Conservation (phyloP, 2,888 invertebrate species). For the Watsonalla cultraria region DNA sequence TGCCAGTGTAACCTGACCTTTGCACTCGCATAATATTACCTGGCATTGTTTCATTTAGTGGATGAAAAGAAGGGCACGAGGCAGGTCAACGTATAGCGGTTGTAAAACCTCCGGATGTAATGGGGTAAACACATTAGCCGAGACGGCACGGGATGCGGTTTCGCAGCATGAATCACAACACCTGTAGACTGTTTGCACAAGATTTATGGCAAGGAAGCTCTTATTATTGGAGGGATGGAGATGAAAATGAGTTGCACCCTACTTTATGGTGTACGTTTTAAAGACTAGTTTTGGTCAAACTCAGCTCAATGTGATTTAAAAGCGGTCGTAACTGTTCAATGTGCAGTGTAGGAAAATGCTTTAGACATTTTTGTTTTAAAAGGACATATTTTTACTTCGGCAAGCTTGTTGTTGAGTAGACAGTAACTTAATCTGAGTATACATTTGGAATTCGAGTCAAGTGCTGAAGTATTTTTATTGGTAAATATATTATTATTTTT, state of each 20-base stretch:
- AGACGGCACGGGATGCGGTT: constrained; percentile 45
- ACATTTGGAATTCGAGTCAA: too few relatives aligned
- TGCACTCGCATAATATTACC: constrained; percentile 18
- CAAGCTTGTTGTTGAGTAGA: too few relatives aligned
- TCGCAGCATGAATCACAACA: constrained; percentile 51
- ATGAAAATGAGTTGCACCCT: background rate
- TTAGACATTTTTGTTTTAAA: too few relatives aligned
- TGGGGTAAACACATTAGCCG: constrained; percentile 69
- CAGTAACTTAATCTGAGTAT: too few relatives aligned
- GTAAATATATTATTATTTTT: too few relatives aligned
- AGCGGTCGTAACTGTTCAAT: background rate
- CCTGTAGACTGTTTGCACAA: constrained; percentile 51
- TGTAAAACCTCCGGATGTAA: constrained; percentile 52
- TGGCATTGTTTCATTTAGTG: constrained; percentile 22
- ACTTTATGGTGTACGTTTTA: background rate
- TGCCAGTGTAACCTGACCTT: constrained; percentile 41
- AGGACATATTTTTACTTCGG: too few relatives aligned
- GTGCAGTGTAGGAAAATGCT: background rate
- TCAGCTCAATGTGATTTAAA: background rate
- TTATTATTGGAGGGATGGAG: constrained; percentile 5
- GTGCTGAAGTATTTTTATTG: too few relatives aligned
- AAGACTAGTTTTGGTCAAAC: background rate
- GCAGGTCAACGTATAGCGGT: constrained; percentile 38
- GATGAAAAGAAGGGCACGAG: constrained; percentile 13
- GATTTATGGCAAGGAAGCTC: constrained; percentile 30